Evolutionary conservation across 2,888 invertebrate genomes (phyloP).

Genomic region (Amaurobius ferox): DNA sequence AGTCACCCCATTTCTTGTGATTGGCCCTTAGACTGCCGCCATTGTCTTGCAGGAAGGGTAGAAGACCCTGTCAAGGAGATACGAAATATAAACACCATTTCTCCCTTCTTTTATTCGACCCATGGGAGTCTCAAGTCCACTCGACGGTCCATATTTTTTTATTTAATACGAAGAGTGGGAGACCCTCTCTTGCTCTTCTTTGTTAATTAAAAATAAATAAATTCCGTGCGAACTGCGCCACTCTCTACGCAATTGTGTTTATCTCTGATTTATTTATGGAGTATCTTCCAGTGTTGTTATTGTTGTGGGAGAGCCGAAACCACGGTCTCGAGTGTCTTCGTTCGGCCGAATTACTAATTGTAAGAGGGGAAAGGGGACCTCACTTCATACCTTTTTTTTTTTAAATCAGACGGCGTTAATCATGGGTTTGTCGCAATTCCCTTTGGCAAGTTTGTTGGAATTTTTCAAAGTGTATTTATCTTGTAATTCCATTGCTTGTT

Average conservation of each 20-base stretch:
- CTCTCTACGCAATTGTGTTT: slow-evolving; percentile 66
- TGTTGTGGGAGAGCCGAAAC: slow-evolving; percentile 1
- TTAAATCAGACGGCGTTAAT: background rate
- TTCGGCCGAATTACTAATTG: slow-evolving; percentile 22
- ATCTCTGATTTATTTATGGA: slow-evolving; percentile 70
- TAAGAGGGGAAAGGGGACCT: background rate
- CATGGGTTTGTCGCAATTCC: background rate
- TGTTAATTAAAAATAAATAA: slow-evolving; percentile 72
- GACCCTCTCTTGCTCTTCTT: slow-evolving; percentile 58
- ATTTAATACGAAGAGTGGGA: slow-evolving; percentile 1
- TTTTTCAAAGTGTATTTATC: no score
- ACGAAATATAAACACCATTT: slow-evolving; percentile 68
- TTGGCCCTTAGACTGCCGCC: background rate
- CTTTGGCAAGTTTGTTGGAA: no score
- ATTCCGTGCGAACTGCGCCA: slow-evolving; percentile 40
- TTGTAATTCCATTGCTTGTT: no score
- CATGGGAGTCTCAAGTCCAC: slow-evolving; percentile 46
- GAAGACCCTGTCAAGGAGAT: slow-evolving; percentile 41
- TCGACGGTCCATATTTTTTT: slow-evolving; percentile 26
- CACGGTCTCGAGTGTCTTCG: slow-evolving; percentile 22
- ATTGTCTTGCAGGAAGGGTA: background rate
- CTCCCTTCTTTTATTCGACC: slow-evolving; percentile 58
- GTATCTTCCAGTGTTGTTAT: slow-evolving; percentile 25
- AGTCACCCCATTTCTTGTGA: slow-evolving; percentile 1
- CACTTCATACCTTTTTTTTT: background rate